phyloP scores from a whole-genome alignment of 2,113 vertebrate genomes.

The Ictalurus furcatus region DNA sequence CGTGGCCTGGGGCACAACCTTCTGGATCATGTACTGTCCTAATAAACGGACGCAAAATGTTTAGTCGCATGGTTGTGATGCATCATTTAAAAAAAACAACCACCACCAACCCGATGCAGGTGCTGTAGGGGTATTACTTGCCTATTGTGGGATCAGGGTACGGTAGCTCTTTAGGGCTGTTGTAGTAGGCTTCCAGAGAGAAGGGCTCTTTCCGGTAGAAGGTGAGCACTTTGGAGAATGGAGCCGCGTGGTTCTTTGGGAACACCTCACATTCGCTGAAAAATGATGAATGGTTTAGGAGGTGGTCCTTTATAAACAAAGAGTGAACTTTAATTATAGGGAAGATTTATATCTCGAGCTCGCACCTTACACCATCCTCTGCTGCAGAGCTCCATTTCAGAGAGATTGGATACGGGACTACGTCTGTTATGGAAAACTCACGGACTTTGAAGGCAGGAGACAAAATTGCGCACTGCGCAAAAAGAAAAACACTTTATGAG shows the following conservation, averaged over 20 bases:
- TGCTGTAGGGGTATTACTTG: slow-evolving; percentile 55
- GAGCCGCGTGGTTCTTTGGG: slow-evolving; percentile 88
- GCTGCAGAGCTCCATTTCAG: slow-evolving; percentile 94
- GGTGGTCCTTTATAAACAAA: neutral
- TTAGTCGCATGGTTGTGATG: neutral
- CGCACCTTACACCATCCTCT: slow-evolving; percentile 90
- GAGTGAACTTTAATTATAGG: neutral
- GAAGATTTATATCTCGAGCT: neutral
- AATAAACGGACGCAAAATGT: neutral
- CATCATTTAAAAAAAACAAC: neutral
- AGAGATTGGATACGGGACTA: slow-evolving; percentile 88
- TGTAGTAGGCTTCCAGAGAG: slow-evolving; percentile 91
- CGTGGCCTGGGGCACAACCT: slow-evolving; percentile 88
- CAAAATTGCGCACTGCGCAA: slow-evolving; percentile 90
- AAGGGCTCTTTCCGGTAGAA: slow-evolving; percentile 97
- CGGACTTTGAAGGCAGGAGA: slow-evolving; percentile 98
- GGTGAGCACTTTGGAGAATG: slow-evolving; percentile 96
- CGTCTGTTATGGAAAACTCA: slow-evolving; percentile 94
- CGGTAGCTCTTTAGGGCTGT: slow-evolving; percentile 82
- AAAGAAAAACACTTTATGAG: neutral
- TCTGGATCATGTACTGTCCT: slow-evolving; percentile 95
- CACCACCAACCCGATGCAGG: no score
- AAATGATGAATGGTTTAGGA: neutral
- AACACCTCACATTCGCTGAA: slow-evolving; percentile 95
- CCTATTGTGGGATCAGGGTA: slow-evolving; percentile 95